A percentile compares a stretch with the other conserved stretches of the same genome.
phyloP scores from a whole-genome alignment of 2,113 vertebrate species.

The Zosterops hypoxanthus region DNA sequence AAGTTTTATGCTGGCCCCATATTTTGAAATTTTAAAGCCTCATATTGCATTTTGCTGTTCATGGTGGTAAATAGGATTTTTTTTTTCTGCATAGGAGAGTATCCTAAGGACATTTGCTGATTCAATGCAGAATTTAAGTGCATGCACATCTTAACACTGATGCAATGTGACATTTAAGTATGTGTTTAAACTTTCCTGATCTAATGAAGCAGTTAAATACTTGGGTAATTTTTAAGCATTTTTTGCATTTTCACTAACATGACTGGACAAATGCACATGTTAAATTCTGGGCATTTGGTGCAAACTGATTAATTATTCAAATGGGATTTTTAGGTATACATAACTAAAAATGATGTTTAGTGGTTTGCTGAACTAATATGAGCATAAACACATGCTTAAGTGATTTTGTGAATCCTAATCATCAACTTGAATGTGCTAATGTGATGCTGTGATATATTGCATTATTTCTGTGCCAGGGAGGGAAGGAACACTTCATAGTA shows the following conservation, averaged over 20 bases:
- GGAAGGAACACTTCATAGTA: not conserved
- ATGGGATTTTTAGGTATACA: not conserved
- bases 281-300: not conserved
- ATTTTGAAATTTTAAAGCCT: not conserved
- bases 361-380: not conserved
- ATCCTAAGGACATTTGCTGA: not conserved
- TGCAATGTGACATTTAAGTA: not conserved
- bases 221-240: not conserved
- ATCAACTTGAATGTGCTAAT: not conserved
- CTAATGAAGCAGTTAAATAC: not conserved
- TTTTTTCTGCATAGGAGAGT: not conserved
- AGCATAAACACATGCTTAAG: constrained; percentile 7
- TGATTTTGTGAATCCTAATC: constrained; percentile 12
- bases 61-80: not conserved
- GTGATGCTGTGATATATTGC: not conserved
- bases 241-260: not conserved
- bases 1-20: not conserved
- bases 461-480: constrained; percentile 12
- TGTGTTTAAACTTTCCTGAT: not conserved
- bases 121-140: not conserved
- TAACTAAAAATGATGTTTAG: not conserved
- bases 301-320: not conserved
- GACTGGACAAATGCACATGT: not conserved
- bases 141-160: not conserved
- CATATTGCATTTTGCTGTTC: not conserved